These are phyloP conservation scores for Terebella lapidaria DNA, from an alignment of 2,888 invertebrate genomes.

Conservation along the genomic window DNA sequence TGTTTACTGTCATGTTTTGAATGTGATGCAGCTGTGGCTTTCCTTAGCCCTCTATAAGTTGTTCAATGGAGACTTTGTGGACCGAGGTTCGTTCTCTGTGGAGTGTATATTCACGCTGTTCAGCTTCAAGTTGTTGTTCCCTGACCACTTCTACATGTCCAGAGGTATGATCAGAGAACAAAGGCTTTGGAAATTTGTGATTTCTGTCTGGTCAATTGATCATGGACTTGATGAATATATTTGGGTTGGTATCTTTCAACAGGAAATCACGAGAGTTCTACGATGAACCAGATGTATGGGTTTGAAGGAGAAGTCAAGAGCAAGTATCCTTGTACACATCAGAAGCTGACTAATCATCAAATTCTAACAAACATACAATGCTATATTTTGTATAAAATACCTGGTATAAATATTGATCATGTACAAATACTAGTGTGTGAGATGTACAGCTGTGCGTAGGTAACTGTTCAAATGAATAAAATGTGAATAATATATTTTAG, in stretches of 20 bases:
- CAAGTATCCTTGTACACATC: conserved; percentile 72
- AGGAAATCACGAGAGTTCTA: conserved; percentile 98
- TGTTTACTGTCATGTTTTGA: neutral
- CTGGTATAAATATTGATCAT: no score
- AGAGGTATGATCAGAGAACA: conserved; percentile 71
- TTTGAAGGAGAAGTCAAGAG: conserved; percentile 97
- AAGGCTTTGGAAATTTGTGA: neutral
- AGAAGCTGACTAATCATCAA: no score
- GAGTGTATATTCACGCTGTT: conserved; percentile 98
- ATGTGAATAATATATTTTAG: no score
- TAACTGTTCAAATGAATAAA: no score
- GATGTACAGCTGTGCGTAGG: no score
- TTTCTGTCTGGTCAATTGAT: neutral
- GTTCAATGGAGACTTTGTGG: conserved; percentile 99
- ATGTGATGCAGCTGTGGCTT: neutral
- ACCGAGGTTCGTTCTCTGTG: conserved; percentile 97
- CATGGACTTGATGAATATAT: no score
- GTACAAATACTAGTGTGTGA: no score
- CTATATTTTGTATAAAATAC: no score
- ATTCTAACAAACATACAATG: no score
- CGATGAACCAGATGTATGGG: conserved; percentile 99
- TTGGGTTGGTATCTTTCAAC: no score
- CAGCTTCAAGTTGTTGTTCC: conserved; percentile 91
- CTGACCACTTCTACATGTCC: conserved; percentile 94
- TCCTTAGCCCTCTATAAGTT: neutral